phyloP scores from a whole-genome alignment of 2,888 invertebrate genomes.

The Bellardia bayeri region DNA sequence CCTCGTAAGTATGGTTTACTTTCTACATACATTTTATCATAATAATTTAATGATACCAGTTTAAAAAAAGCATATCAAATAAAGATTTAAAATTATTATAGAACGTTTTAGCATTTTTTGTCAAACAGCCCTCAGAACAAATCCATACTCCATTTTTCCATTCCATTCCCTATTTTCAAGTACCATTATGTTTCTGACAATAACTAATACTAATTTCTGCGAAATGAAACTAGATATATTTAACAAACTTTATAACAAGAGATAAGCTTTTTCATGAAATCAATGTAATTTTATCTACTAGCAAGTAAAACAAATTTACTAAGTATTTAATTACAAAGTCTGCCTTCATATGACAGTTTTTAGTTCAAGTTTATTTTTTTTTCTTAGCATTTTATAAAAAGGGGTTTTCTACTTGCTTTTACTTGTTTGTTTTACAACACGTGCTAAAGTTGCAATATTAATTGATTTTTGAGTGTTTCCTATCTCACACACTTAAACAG shows the following conservation, averaged over 20 bases:
- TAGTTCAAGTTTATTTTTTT: slow-evolving; percentile 26
- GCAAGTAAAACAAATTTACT: too few relatives aligned
- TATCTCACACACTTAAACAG: slow-evolving; percentile 69
- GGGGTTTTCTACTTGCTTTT: background rate
- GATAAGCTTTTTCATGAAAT: background rate
- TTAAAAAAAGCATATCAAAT: too few relatives aligned
- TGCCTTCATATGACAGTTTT: slow-evolving; percentile 4
- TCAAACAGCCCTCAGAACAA: too few relatives aligned
- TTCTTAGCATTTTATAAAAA: background rate
- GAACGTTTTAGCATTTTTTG: background rate
- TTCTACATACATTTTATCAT: too few relatives aligned
- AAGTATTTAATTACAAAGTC: background rate
- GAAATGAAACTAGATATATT: background rate
- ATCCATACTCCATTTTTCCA: too few relatives aligned
- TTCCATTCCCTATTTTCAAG: too few relatives aligned
- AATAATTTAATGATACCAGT: too few relatives aligned
- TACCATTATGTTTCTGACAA: too few relatives aligned
- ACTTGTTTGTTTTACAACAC: slow-evolving; percentile 49
- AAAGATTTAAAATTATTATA: too few relatives aligned
- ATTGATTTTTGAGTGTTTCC: slow-evolving; percentile 72
- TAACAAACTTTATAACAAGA: background rate
- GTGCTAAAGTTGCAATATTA: slow-evolving; percentile 73
- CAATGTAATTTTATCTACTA: background rate
- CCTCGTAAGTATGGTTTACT: background rate
- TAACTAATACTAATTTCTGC: background rate